Base-by-base conservation (phyloP, 2,797 vertebrate species). In the Zenarchopterus dispar region DNA sequence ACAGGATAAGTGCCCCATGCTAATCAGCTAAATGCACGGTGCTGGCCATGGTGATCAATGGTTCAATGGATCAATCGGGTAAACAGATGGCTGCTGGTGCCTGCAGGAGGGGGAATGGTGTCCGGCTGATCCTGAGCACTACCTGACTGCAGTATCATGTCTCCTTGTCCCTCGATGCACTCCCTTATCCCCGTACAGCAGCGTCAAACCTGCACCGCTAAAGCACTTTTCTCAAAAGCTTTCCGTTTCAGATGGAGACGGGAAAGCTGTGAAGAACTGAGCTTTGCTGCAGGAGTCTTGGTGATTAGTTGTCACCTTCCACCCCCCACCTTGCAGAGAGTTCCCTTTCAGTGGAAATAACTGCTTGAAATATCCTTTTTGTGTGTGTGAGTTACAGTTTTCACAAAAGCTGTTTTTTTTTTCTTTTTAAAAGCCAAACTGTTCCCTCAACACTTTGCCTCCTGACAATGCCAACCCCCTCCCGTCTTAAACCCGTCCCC, bases 21-120 rank as follows among this genome's bases (percentile, higher is more conserved):
- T 90, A 89, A 90, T 92, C 87, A 87, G 72, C 84, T 83, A 87
- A 91, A 89, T 86, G 88, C 85, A 89, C 70, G 43, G 62, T 0
- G 16, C 77, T 48, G 78, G 59, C 65, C 67, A 48, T 56, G n/a
- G 21, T 73, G 81, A 89, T 92, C 88, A 84, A 82, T 84, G 86
- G 65, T 68, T 88, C 86, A 88, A 84, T 88, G 75, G 86, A 89
- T 90, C 89, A 89, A 83, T 91, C 0, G 54, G 10, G 73, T 62
- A 78, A 85, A 81, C 89, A 89, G 87, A 87, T 91, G 88, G 89
- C 31, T 61, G 43, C 61, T 17, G 66, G 56, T 55, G 66, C 43
- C 66, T 60, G 65, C 55, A 51, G 76, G 60, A 45, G 26, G 67
- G 19, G 21, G 46, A 53, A 63, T 56, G 36, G 77, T 1, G 41